phyloP scores from a whole-genome alignment of 2,888 invertebrate genomes.

The Mythimna albipuncta region DNA sequence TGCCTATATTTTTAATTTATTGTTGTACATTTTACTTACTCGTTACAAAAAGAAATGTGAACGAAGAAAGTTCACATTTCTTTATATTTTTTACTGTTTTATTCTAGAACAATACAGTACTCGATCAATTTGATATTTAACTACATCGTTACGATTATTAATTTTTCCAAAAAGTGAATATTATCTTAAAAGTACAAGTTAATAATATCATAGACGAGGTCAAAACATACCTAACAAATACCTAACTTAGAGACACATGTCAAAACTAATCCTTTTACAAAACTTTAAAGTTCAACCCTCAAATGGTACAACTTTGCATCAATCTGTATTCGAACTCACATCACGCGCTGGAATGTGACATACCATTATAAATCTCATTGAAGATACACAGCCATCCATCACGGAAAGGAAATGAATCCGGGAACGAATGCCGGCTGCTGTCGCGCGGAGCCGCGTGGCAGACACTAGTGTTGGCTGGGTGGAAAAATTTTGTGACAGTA shows the following conservation, averaged over 20 bases:
- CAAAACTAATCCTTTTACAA: slow-evolving; percentile 24
- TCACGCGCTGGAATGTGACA: slow-evolving; percentile 84
- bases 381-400: slow-evolving; percentile 88
- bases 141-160: too few species aligned
- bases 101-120: too few species aligned
- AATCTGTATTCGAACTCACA: slow-evolving; percentile 68
- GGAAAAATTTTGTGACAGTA: slow-evolving; percentile 21
- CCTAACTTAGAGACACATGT: neutral
- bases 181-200: too few species aligned
- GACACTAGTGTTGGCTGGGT: slow-evolving; percentile 31
- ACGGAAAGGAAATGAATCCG: slow-evolving; percentile 88
- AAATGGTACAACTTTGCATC: slow-evolving; percentile 64
- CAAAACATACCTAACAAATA: neutral
- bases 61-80: too few species aligned
- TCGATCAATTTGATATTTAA: too few species aligned
- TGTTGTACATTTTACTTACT: too few species aligned
- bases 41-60: too few species aligned
- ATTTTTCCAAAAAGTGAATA: too few species aligned
- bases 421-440: slow-evolving; percentile 58
- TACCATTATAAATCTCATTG: slow-evolving; percentile 89
- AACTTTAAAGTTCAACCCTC: slow-evolving; percentile 17
- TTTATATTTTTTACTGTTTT: too few species aligned
- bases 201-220: too few species aligned
- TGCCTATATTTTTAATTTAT: too few species aligned
- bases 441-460: slow-evolving; percentile 31